These are phyloP conservation scores for Balanococcus diminutus DNA, from an alignment of 2,888 invertebrate genomes.

Conservation along the genomic window DNA sequence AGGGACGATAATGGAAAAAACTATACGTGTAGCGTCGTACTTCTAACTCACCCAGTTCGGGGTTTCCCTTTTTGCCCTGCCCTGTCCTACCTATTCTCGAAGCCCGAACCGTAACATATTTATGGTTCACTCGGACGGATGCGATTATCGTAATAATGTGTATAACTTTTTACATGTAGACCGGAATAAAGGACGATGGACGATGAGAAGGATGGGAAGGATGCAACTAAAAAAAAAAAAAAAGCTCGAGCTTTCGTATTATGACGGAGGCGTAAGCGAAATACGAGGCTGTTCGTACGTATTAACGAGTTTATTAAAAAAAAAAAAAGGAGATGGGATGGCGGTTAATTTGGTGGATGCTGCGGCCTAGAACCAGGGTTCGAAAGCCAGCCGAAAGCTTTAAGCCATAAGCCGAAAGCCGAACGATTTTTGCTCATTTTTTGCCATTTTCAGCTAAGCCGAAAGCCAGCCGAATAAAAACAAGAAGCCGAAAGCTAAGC, in stretches of 20 bases:
- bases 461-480: too few relatives aligned
- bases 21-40: neutral
- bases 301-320: constrained; percentile 33
- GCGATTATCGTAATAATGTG: neutral
- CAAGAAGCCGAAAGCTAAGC: too few relatives aligned
- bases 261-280: neutral
- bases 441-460: too few relatives aligned
- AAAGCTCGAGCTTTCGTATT: neutral
- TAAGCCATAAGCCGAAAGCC: too few relatives aligned
- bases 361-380: neutral
- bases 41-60: neutral
- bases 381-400: too few relatives aligned
- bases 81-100: neutral
- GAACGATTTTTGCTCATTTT: too few relatives aligned
- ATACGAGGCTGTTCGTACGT: neutral
- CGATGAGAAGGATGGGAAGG: neutral
- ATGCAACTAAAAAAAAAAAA: neutral
- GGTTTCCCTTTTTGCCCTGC: neutral
- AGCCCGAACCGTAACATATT: neutral
- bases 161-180: neutral
- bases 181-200: neutral
- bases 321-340: neutral
- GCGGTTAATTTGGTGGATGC: neutral
- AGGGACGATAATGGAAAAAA: neutral
- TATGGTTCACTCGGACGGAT: neutral